Evolutionary conservation across 2,888 invertebrate genomes (phyloP).

Genomic region (Hydropsyche betteni): DNA sequence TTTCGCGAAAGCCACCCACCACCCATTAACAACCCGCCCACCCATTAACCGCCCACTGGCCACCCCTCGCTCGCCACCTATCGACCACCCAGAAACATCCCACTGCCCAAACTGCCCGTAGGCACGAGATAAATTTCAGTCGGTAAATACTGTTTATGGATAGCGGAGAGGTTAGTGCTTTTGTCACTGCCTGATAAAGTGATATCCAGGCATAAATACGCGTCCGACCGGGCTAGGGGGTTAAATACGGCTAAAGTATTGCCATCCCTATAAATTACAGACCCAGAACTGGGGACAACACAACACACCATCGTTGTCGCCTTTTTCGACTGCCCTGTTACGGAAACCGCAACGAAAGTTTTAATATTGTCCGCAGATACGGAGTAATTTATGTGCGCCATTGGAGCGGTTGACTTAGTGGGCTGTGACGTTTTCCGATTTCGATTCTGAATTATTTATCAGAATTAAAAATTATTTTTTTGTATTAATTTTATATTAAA

Average conservation of each 20-base stretch:
- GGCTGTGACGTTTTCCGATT: too few species aligned
- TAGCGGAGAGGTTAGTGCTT: conserved; percentile 38
- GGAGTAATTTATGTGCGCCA: too few species aligned
- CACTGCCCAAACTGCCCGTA: not conserved
- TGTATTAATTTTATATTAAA: too few species aligned
- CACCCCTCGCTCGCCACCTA: not conserved
- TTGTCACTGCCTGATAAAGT: conserved; percentile 45
- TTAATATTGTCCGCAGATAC: conserved; percentile 12
- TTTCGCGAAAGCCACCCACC: conserved; percentile 25
- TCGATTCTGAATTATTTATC: too few species aligned
- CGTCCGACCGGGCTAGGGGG: conserved; percentile 37
- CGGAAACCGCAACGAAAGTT: conserved; percentile 12
- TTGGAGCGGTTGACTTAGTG: too few species aligned
- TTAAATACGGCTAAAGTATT: conserved; percentile 38
- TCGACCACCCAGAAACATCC: too few species aligned
- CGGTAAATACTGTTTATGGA: conserved; percentile 46
- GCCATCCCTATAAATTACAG: conserved; percentile 26
- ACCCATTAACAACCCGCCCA: not conserved
- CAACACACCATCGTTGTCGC: not conserved
- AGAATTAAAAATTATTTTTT: too few species aligned
- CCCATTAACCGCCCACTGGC: not conserved
- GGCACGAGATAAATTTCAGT: conserved; percentile 41
- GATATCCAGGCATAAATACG: conserved; percentile 35
- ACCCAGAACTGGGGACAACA: not conserved
- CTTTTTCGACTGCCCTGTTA: conserved; percentile 10